Evolutionary conservation across 2,113 vertebrate genomes (phyloP).

Genomic region (Columba janthina): DNA sequence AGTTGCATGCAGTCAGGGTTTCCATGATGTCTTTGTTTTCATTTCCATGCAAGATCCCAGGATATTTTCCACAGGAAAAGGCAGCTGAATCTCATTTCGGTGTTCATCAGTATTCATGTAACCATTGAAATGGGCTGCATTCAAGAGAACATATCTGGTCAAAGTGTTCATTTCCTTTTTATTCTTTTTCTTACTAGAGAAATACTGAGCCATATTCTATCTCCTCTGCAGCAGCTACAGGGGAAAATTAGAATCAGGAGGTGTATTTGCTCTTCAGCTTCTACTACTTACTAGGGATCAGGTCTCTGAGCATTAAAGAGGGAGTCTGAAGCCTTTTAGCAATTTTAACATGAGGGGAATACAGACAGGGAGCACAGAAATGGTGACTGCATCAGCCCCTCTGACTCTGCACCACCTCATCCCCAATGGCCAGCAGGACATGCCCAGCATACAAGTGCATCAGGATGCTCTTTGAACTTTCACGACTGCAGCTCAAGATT

Average conservation of each 20-base stretch:
- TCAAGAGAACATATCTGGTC: neutral
- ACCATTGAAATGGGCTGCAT: neutral
- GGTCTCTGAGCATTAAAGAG: neutral
- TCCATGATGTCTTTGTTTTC: neutral
- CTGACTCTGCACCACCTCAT: neutral
- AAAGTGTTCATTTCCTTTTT: neutral
- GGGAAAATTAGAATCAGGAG: neutral
- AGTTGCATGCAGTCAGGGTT: neutral
- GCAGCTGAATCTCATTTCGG: neutral
- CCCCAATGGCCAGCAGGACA: neutral
- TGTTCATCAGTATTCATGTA: neutral
- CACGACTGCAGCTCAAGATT: neutral
- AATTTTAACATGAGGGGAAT: neutral
- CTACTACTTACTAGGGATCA: neutral
- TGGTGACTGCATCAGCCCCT: neutral
- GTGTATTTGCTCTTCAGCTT: neutral
- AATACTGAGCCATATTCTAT: neutral
- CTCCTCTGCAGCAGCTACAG: neutral
- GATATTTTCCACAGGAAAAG: neutral
- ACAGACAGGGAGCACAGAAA: neutral
- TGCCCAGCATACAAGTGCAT: neutral
- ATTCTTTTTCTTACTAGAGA: neutral
- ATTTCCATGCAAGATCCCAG: neutral
- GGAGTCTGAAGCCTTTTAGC: neutral
- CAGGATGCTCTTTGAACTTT: neutral